Evolutionary conservation across 2,797 vertebrate genomes (phyloP).

Genomic region (Sebastiscus tertius): DNA sequence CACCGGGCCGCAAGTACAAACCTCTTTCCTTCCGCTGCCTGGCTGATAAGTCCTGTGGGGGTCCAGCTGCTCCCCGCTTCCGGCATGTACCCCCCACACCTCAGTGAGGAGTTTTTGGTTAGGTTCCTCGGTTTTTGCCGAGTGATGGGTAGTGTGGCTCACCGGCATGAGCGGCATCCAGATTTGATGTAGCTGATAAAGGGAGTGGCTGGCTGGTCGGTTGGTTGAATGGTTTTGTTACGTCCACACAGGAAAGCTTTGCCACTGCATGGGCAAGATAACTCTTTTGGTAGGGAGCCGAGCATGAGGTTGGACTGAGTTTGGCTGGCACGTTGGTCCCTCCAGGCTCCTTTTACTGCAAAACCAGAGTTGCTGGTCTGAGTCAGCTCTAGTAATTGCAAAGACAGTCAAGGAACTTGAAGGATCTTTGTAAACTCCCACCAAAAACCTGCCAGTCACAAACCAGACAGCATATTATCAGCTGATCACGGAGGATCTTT

Average conservation of each 20-base stretch:
- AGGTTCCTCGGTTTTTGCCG: constrained; percentile 49
- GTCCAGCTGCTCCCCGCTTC: constrained; percentile 64
- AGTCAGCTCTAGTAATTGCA: constrained; percentile 14
- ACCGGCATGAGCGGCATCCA: constrained; percentile 63
- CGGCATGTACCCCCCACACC: constrained; percentile 73
- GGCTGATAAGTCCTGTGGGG: constrained; percentile 72
- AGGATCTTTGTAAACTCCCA: constrained; percentile 29
- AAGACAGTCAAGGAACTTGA: constrained; percentile 1
- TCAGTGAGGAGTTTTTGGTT: constrained; percentile 61
- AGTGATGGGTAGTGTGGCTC: constrained; percentile 42
- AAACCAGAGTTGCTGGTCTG: constrained; percentile 37
- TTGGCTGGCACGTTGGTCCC: constrained; percentile 63
- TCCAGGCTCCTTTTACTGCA: constrained; percentile 42
- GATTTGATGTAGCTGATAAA: constrained; percentile 63
- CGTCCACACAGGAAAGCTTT: constrained; percentile 38
- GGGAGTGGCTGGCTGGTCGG: constrained; percentile 44
- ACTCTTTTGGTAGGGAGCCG: constrained; percentile 31
- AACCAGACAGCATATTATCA: constrained; percentile 58
- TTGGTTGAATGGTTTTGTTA: constrained; percentile 47
- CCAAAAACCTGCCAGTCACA: constrained; percentile 58
- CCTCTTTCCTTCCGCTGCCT: constrained; percentile 79
- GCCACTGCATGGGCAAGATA: constrained; percentile 64
- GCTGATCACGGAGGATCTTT: constrained; percentile 53
- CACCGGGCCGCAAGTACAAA: constrained; percentile 80
- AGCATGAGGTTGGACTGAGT: constrained; percentile 72